phyloP scores from a whole-genome alignment of 2,888 invertebrate species.

The Lasioglossum vierecki region DNA sequence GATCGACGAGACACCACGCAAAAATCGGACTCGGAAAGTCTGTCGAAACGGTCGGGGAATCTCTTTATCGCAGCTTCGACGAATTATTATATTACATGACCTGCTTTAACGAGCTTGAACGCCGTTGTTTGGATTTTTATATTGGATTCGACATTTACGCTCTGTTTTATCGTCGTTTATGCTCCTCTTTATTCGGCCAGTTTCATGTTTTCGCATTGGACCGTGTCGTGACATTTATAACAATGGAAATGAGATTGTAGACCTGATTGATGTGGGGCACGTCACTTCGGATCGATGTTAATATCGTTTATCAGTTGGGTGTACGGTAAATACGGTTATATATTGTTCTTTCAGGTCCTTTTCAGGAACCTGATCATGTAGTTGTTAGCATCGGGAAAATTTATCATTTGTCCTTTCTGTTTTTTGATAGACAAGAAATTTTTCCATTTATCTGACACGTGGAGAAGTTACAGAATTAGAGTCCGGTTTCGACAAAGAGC shows the following conservation, averaged over 20 bases:
- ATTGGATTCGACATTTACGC: neutral
- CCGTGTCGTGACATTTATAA: neutral
- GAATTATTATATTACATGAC: neutral
- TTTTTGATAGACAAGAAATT: neutral
- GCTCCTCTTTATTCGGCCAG: neutral
- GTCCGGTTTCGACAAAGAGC: neutral
- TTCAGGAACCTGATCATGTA: too few relatives aligned
- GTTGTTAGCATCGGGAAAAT: neutral
- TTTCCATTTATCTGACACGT: neutral
- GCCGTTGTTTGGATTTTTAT: neutral
- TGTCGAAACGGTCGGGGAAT: neutral
- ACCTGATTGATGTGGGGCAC: neutral
- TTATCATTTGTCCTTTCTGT: neutral
- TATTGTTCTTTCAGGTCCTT: neutral
- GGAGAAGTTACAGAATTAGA: neutral
- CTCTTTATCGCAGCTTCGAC: neutral
- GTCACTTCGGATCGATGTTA: neutral
- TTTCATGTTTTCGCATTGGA: neutral
- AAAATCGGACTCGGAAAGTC: neutral
- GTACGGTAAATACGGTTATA: neutral
- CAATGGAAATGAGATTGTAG: neutral
- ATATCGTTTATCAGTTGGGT: neutral
- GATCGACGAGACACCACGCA: neutral
- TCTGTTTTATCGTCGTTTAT: neutral
- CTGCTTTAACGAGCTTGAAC: neutral